Conservation (phyloP, 2,888 invertebrate species). For the Sycophila texana region DNA sequence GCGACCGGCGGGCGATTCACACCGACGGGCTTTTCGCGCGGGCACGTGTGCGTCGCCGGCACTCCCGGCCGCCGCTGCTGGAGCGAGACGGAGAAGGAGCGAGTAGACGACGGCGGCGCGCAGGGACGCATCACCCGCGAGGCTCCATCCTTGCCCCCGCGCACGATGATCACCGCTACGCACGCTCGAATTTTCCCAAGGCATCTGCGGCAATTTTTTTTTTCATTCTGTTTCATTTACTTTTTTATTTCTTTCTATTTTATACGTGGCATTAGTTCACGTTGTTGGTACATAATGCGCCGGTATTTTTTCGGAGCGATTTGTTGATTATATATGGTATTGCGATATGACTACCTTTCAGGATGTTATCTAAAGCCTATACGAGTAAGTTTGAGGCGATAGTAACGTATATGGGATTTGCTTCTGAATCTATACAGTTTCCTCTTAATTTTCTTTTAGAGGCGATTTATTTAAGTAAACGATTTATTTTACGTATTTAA, state of each 20-base stretch:
- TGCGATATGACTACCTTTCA: too few species aligned
- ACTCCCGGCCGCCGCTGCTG: neutral
- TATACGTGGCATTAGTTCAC: too few species aligned
- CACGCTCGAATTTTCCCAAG: neutral
- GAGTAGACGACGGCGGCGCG: constrained; percentile 1
- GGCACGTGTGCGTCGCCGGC: neutral
- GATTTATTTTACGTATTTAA: too few species aligned
- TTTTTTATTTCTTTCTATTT: too few species aligned
- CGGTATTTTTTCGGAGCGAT: too few species aligned
- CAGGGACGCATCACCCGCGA: constrained; percentile 39
- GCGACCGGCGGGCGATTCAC: constrained; percentile 41
- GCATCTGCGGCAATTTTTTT: neutral
- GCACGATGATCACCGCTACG: neutral
- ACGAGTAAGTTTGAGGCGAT: neutral
- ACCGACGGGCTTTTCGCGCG: constrained; percentile 29
- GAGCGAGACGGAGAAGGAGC: constrained; percentile 2
- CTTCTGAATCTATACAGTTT: neutral
- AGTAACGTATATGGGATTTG: neutral
- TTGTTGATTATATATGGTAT: too few species aligned
- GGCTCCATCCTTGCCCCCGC: constrained; percentile 12
- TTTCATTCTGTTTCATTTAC: neutral
- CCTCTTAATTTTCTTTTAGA: too few species aligned
- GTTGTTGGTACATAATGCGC: too few species aligned
- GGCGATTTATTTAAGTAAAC: too few species aligned
- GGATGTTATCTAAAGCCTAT: neutral